Conservation (phyloP, 2,113 vertebrate genomes). For the Bufo bufo region DNA sequence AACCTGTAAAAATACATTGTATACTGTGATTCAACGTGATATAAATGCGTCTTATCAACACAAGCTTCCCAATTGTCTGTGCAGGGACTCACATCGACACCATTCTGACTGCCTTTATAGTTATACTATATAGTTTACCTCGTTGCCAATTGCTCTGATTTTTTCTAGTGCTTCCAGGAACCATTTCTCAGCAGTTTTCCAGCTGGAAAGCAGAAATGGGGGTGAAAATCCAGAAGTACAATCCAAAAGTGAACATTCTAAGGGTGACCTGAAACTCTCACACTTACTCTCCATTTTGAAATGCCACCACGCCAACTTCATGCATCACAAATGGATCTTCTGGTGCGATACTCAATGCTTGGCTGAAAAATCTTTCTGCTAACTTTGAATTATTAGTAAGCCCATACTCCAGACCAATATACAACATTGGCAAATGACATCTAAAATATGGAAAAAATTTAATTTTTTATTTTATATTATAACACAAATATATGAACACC, state of each 20-base stretch:
- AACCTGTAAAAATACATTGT: constrained; percentile 75
- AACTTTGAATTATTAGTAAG: constrained; percentile 98
- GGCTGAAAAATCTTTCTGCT: constrained; percentile 97
- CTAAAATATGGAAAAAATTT: constrained; percentile 66
- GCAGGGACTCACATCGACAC: too few species aligned
- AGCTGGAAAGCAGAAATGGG: constrained; percentile 71
- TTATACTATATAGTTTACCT: constrained; percentile 73
- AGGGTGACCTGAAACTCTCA: background rate
- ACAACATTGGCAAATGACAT: constrained; percentile 97
- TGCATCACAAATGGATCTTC: constrained; percentile 99
- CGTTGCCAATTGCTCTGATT: constrained; percentile 97
- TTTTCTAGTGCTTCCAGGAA: constrained; percentile 98
- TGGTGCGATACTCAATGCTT: constrained; percentile 95
- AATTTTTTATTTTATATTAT: too few species aligned
- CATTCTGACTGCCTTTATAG: too few species aligned
- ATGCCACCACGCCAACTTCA: constrained; percentile 96
- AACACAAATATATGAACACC: background rate
- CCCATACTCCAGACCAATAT: constrained; percentile 97
- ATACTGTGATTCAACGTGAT: background rate
- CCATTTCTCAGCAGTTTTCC: constrained; percentile 94
- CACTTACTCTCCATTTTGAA: constrained; percentile 98
- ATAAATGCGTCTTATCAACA: background rate
- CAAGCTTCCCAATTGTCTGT: background rate
- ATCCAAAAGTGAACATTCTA: background rate
- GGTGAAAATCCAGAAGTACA: background rate